phyloP scores from a whole-genome alignment of 2,888 invertebrate species.

The Diaphora mendica region DNA sequence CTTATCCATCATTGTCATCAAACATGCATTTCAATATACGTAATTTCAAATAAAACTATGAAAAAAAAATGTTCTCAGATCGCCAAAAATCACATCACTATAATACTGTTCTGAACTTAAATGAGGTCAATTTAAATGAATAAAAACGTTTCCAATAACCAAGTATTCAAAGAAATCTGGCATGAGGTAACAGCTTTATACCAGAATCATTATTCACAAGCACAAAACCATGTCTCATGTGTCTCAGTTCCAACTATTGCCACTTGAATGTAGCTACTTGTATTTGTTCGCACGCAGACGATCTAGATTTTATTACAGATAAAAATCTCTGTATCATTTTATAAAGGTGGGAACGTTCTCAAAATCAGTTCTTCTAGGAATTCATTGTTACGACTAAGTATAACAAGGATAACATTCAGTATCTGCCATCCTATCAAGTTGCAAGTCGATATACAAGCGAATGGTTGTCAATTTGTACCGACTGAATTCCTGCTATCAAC shows the following conservation, averaged over 20 bases:
- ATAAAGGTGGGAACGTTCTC: too few relatives aligned
- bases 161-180: neutral
- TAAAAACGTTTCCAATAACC: neutral
- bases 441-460: too few relatives aligned
- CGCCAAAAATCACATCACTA: neutral
- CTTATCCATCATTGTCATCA: neutral
- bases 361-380: too few relatives aligned
- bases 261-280: neutral
- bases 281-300: neutral
- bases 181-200: neutral
- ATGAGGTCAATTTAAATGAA: neutral
- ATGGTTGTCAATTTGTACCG: too few relatives aligned
- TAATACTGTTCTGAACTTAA: neutral
- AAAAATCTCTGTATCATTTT: neutral
- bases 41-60: neutral
- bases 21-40: neutral
- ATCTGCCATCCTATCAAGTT: too few relatives aligned
- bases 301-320: neutral
- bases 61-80: neutral
- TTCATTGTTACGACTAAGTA: too few relatives aligned
- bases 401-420: too few relatives aligned
- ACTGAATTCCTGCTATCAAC: too few relatives aligned
- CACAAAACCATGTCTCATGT: neutral
- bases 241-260: neutral
- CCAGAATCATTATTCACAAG: too few relatives aligned